Conservation (phyloP, 2,888 invertebrate species). For the Panorpa germanica region DNA sequence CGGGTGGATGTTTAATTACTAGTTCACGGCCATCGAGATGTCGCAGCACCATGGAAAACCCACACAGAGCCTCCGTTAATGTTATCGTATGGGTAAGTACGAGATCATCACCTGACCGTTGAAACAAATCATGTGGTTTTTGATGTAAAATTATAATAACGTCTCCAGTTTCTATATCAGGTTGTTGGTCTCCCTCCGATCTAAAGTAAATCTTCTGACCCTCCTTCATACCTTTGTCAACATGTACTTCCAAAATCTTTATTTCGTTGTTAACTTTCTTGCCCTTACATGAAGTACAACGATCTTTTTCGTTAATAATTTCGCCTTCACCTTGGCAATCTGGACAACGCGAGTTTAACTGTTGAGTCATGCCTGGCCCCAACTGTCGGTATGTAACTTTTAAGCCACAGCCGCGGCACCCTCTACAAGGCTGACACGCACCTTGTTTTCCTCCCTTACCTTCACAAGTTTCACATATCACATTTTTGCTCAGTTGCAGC, state of each 20-base stretch:
- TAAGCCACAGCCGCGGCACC: conserved; percentile 61
- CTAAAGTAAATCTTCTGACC: conserved; percentile 70
- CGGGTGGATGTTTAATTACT: conserved; percentile 56
- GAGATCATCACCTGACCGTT: conserved; percentile 56
- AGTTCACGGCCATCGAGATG: conserved; percentile 80
- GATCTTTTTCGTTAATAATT: conserved; percentile 60
- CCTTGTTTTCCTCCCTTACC: conserved; percentile 62
- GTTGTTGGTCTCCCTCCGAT: conserved; percentile 82
- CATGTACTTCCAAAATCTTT: conserved; percentile 69
- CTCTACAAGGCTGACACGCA: conserved; percentile 41
- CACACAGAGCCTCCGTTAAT: conserved; percentile 80
- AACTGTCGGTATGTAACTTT: conserved; percentile 46
- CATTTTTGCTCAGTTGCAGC: conserved; percentile 63
- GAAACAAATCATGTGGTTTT: conserved; percentile 60
- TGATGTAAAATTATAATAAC: conserved; percentile 72
- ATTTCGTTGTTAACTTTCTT: conserved; percentile 67
- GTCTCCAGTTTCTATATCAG: conserved; percentile 73
- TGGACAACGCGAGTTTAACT: conserved; percentile 37
- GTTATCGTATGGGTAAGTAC: conserved; percentile 55
- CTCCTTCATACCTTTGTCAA: conserved; percentile 80
- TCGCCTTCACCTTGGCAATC: conserved; percentile 51
- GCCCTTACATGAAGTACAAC: conserved; percentile 66
- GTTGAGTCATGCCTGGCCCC: conserved; percentile 28
- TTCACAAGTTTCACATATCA: conserved; percentile 57
- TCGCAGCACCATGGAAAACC: conserved; percentile 64